Conservation (phyloP, 2,113 vertebrate species). For the Oryzias celebensis region DNA sequence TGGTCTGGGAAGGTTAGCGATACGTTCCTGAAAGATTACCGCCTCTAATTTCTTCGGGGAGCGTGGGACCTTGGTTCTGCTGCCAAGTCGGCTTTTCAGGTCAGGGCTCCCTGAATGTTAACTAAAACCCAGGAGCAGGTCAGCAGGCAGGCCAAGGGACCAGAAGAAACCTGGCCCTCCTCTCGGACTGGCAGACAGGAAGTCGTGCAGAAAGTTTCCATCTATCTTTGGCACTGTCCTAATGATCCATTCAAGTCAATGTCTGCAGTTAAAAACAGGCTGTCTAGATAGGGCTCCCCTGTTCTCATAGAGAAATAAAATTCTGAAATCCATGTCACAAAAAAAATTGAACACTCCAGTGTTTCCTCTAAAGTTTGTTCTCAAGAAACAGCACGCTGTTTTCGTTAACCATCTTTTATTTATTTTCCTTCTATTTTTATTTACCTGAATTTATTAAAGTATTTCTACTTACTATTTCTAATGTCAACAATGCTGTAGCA, state of each 20-base stretch:
- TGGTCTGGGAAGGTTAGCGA: slow-evolving; percentile 77
- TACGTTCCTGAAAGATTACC: slow-evolving; percentile 78
- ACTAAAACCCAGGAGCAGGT: slow-evolving; percentile 82
- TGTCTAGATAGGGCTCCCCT: slow-evolving; percentile 52
- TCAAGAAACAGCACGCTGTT: slow-evolving; percentile 60
- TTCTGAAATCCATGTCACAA: too few relatives aligned
- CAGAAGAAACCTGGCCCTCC: slow-evolving; percentile 53
- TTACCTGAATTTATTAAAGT: slow-evolving; percentile 40
- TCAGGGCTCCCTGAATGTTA: slow-evolving; percentile 81
- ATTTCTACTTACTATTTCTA: slow-evolving; percentile 15
- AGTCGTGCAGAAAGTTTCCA: slow-evolving; percentile 77
- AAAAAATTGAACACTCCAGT: too few relatives aligned
- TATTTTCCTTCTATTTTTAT: slow-evolving; percentile 21
- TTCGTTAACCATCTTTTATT: slow-evolving; percentile 50
- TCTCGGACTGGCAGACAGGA: slow-evolving; percentile 65
- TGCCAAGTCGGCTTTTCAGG: slow-evolving; percentile 77
- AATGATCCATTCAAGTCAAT: slow-evolving; percentile 75
- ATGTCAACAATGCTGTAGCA: slow-evolving; percentile 7
- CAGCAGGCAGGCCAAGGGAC: slow-evolving; percentile 74
- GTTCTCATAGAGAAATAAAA: too few relatives aligned
- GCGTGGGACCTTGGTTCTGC: slow-evolving; percentile 73
- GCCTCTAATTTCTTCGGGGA: slow-evolving; percentile 84
- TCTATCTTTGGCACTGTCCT: slow-evolving; percentile 79
- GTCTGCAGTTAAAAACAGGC: slow-evolving; percentile 56
- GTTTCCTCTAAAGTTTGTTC: slow-evolving; percentile 51